These are phyloP conservation scores for Polyergus mexicanus DNA, from an alignment of 1,140 invertebrate species.

Conservation along the genomic window DNA sequence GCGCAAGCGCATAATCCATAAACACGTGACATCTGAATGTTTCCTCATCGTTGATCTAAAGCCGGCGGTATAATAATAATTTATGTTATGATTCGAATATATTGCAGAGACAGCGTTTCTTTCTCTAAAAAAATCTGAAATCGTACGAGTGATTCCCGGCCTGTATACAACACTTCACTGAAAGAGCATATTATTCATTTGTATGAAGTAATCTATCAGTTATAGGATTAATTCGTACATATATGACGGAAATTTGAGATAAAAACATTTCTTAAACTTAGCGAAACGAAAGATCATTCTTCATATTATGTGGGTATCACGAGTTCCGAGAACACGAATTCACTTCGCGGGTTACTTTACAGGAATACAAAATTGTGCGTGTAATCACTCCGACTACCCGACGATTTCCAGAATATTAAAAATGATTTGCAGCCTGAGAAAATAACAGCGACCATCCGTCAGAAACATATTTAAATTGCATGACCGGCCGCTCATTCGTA, in stretches of 20 bases:
- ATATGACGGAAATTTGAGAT: background rate
- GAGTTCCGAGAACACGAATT: too few species aligned
- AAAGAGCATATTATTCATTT: background rate
- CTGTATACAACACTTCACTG: background rate
- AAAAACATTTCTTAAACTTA: background rate
- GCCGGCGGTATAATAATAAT: background rate
- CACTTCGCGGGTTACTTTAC: background rate
- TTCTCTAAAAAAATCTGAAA: background rate
- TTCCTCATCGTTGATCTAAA: slow-evolving; percentile 27
- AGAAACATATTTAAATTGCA: slow-evolving; percentile 59
- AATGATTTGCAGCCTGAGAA: slow-evolving; percentile 47
- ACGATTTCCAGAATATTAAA: slow-evolving; percentile 50
- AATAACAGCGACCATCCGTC: slow-evolving; percentile 45
- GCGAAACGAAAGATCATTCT: background rate
- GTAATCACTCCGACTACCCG: slow-evolving; percentile 1
- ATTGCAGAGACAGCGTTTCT: background rate
- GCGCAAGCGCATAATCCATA: slow-evolving; percentile 38
- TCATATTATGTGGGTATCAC: background rate
- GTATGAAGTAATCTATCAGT: background rate
- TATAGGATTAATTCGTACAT: too few species aligned
- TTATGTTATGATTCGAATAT: slow-evolving; percentile 12
- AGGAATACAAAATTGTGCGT: slow-evolving; percentile 28
- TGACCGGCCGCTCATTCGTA: slow-evolving; percentile 48
- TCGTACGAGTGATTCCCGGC: background rate
- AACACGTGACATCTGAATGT: slow-evolving; percentile 14